Evolutionary conservation across 2,888 invertebrate species (phyloP), one percentile per base, ranked within the genome.

Genomic region (Lasiommata megera): DNA sequence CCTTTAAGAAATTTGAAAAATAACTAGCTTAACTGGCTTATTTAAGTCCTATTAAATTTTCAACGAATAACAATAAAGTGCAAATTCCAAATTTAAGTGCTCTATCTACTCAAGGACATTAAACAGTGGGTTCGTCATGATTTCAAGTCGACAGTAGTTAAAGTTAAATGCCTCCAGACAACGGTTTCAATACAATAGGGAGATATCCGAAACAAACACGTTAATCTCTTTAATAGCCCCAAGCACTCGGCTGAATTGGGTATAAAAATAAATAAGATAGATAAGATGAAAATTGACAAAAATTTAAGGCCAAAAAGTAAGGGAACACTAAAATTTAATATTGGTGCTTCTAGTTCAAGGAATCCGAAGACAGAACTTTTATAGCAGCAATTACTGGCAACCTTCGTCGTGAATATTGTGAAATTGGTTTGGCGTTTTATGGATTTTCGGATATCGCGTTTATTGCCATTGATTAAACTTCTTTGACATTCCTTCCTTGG

Each of bases 281-380:
- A 77, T 73, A 77, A 78, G 76, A 80, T 80, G 79, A 58, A 72
- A 62, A 60, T 60, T 60, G 46, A 83, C 82, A 76, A 74, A 71
- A 76, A 77, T 80, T 80, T 80, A 74, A 74, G 73, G 70, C 75
- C 76, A 71, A 78, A 84, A 86, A 82, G 77, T 85, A 79, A 69
- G 76, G 66, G 67, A 73, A 77, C 74, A 82, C 77, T 88, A 84
- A 88, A 88, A 84, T 86, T 83, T 88, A 82, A 88, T 83, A 85
- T 76, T 77, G 75, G 62, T 66, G 72, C 65, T 75, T 73, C 56
- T 56, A 61, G 59, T 61, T 62, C 72, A 71, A 76, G 76, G 57
- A 76, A 80, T 82, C 73, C 71, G 76, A 77, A 77, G 82, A 82
- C 82, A 86, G 81, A 84, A 77, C 83, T 68, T 88, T 89, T 87